Percentiles rank a stretch among this genome's conserved stretches.
Conservation (phyloP, 2,888 invertebrate species). For the Parasteatoda lunata region DNA sequence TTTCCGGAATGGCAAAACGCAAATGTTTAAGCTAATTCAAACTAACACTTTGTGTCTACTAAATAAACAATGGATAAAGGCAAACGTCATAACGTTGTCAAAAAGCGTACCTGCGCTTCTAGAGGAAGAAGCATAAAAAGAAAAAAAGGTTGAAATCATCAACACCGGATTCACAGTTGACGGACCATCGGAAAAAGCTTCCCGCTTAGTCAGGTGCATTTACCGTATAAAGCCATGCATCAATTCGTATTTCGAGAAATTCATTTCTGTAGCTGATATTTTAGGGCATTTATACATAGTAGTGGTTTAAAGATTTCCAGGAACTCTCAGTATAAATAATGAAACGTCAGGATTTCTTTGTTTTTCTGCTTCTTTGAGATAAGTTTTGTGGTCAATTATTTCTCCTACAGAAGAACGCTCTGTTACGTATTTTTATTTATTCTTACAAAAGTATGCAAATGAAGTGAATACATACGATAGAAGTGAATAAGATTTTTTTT, state of each 20-base stretch:
- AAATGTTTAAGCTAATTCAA: no score
- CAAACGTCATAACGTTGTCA: not conserved
- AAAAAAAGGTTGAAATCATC: not conserved
- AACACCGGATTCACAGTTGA: conserved; percentile 45
- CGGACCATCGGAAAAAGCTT: not conserved
- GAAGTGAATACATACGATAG: no score
- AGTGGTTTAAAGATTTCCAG: not conserved
- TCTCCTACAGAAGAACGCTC: no score
- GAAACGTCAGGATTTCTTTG: not conserved
- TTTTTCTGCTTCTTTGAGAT: not conserved
- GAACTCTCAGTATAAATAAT: not conserved
- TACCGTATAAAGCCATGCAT: not conserved
- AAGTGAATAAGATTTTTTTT: no score
- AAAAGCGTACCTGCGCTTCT: not conserved
- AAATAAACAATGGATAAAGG: no score
- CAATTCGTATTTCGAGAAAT: not conserved
- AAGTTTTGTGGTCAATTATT: no score
- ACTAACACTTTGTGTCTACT: no score
- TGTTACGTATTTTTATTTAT: conserved; percentile 12
- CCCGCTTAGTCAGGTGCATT: conserved; percentile 16
- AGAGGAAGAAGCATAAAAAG: not conserved
- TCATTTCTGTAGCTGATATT: not conserved
- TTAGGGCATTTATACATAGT: not conserved
- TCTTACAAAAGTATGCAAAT: not conserved
- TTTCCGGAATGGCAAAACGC: no score